phyloP scores from a whole-genome alignment of 2,888 invertebrate genomes.

The Apamea epomidion region DNA sequence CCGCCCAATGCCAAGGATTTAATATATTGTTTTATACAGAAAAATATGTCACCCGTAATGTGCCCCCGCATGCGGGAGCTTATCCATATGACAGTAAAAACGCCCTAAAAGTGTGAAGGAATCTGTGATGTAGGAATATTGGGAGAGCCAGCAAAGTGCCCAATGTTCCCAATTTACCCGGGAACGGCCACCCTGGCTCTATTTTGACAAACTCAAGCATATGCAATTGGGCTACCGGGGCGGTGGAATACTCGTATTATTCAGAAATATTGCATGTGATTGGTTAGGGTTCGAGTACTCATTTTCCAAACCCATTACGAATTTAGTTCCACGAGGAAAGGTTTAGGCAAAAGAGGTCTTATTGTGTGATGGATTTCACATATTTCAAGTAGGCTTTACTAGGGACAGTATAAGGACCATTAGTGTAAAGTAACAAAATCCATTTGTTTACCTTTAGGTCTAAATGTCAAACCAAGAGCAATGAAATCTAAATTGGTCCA shows the following conservation, averaged over 20 bases:
- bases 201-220: constrained; percentile 47
- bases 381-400: constrained; percentile 34
- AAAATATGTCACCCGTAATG: background rate
- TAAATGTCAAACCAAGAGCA: background rate
- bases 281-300: constrained; percentile 47
- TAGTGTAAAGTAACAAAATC: background rate
- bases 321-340: constrained; percentile 29
- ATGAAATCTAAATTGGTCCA: background rate
- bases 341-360: constrained; percentile 30
- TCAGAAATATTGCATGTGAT: constrained; percentile 53
- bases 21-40: background rate
- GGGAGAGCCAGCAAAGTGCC: constrained; percentile 20
- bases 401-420: background rate
- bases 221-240: constrained; percentile 46
- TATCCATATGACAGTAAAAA: background rate
- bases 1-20: background rate
- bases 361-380: constrained; percentile 35
- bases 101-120: background rate
- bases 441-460: background rate
- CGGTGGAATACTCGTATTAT: constrained; percentile 32
- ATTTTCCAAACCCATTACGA: constrained; percentile 48
- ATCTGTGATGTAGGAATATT: constrained; percentile 3
- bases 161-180: constrained; percentile 23
- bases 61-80: background rate
- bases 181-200: constrained; percentile 1